Evolutionary conservation across 2,888 invertebrate genomes (phyloP).

Genomic region (Cosmia pyralina): DNA sequence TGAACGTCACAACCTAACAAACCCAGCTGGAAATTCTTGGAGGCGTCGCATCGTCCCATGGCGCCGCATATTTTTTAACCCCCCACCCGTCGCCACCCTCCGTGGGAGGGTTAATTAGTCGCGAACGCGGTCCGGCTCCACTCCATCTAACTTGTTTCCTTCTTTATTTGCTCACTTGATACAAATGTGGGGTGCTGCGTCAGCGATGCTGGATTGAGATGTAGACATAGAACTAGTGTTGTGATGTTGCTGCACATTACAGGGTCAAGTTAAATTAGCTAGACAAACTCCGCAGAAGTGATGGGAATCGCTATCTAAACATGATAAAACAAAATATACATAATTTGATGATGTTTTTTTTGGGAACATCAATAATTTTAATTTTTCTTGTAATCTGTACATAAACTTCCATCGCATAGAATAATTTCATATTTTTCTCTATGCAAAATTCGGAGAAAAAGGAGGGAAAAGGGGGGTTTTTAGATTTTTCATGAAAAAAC

Average conservation of each 20-base stretch:
- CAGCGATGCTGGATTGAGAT: conserved; percentile 60
- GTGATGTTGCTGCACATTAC: not conserved
- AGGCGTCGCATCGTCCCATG: conserved; percentile 77
- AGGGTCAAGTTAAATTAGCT: too few relatives aligned
- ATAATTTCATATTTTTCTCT: too few relatives aligned
- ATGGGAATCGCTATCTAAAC: too few relatives aligned
- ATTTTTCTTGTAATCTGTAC: too few relatives aligned
- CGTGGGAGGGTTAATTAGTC: conserved; percentile 88
- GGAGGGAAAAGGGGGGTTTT: too few relatives aligned
- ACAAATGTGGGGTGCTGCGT: conserved; percentile 83
- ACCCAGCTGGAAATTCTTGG: conserved; percentile 75
- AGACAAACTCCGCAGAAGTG: too few relatives aligned
- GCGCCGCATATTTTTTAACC: conserved; percentile 85
- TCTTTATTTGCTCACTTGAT: conserved; percentile 89
- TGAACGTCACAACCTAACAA: conserved; percentile 36
- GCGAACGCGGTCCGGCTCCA: conserved; percentile 87
- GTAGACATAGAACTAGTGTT: conserved; percentile 24
- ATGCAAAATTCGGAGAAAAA: too few relatives aligned
- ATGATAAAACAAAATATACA: too few relatives aligned
- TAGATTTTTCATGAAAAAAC: too few relatives aligned
- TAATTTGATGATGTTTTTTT: too few relatives aligned
- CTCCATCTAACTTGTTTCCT: conserved; percentile 89
- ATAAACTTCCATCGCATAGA: too few relatives aligned
- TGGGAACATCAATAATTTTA: too few relatives aligned
- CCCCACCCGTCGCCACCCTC: conserved; percentile 67